Evolutionary conservation across 2,113 vertebrate genomes (phyloP).

Genomic region (Antechinus stuartii): DNA sequence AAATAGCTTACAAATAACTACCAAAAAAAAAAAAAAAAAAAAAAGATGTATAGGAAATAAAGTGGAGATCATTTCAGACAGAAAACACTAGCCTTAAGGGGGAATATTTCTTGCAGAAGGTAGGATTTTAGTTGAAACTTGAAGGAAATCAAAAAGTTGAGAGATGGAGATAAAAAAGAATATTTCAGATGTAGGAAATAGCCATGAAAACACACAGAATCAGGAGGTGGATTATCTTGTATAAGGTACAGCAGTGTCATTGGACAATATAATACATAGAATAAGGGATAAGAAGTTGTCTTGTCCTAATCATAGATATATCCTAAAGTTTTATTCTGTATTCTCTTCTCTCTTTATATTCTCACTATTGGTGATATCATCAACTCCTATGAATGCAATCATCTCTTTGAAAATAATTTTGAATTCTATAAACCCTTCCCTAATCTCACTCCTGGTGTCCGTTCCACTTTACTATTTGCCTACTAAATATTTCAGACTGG

Average conservation of each 20-base stretch:
- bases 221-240: neutral
- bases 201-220: neutral
- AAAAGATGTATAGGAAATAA: neutral
- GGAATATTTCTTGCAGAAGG: neutral
- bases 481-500: neutral
- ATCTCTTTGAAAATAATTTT: neutral
- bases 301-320: neutral
- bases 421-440: neutral
- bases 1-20: neutral
- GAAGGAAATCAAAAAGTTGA: neutral
- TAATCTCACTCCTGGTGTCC: neutral
- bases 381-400: neutral
- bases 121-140: neutral
- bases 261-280: neutral
- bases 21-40: neutral
- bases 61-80: neutral
- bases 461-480: neutral
- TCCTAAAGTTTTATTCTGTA: neutral
- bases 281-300: neutral
- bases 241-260: neutral
- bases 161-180: neutral
- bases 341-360: neutral
- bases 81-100: neutral
- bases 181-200: neutral
- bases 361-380: neutral